Conservation (phyloP, 2,113 vertebrate genomes). For the Cebidichthys violaceus region DNA sequence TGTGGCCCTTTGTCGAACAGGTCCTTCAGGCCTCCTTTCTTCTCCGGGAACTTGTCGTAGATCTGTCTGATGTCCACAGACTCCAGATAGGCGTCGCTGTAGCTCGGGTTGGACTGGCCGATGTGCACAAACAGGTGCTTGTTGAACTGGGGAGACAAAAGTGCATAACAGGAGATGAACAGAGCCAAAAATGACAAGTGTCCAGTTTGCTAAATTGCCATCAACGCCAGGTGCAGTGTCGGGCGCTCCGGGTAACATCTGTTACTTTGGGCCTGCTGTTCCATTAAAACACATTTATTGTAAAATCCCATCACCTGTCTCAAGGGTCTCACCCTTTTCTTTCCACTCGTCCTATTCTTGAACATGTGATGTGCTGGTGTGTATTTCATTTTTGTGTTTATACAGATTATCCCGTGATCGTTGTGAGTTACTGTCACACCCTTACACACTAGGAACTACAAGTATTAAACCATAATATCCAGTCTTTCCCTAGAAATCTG, state of each 20-base stretch:
- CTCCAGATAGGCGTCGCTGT: slow-evolving; percentile 92
- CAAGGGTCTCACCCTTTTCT: slow-evolving; percentile 16
- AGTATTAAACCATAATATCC: neutral
- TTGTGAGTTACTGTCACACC: neutral
- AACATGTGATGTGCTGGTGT: slow-evolving; percentile 19
- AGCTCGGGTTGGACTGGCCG: slow-evolving; percentile 92
- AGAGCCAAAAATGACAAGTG: slow-evolving; percentile 46
- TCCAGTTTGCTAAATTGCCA: slow-evolving; percentile 21
- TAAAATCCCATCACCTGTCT: slow-evolving; percentile 42
- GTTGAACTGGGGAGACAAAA: slow-evolving; percentile 87
- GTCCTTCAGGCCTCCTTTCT: slow-evolving; percentile 94
- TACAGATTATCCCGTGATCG: neutral
- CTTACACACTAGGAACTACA: neutral
- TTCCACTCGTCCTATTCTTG: slow-evolving; percentile 1
- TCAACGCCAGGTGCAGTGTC: slow-evolving; percentile 1
- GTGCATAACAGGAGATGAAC: slow-evolving; percentile 43
- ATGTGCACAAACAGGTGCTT: slow-evolving; percentile 96
- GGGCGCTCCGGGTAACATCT: slow-evolving; percentile 22
- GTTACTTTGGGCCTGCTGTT: slow-evolving; percentile 26
- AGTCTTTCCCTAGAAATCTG: neutral
- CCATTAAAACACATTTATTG: slow-evolving; percentile 25
- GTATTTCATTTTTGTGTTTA: neutral
- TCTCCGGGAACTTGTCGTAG: slow-evolving; percentile 96
- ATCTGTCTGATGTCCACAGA: slow-evolving; percentile 94
- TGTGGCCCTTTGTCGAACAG: slow-evolving; percentile 92